Evolutionary conservation across 2,797 vertebrate genomes (phyloP).

Genomic region (Chaetophractus vellerosus): DNA sequence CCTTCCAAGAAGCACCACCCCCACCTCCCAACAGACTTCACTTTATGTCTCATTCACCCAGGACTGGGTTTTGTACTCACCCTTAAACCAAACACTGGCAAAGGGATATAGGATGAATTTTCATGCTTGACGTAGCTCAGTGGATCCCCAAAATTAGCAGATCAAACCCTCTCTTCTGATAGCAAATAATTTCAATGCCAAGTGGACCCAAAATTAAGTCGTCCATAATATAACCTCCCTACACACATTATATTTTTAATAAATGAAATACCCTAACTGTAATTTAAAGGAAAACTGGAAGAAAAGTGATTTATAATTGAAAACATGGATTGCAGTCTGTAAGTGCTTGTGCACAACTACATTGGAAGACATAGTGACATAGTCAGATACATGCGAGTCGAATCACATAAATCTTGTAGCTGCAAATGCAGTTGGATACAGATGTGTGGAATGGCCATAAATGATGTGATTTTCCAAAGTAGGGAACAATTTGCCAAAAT

Average conservation of each 20-base stretch:
- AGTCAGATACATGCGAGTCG: not conserved
- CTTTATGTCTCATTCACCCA: not conserved
- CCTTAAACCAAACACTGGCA: not conserved
- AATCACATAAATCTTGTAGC: not conserved
- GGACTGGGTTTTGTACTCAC: not conserved
- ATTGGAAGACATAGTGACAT: not conserved
- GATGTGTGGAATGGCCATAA: fast-evolving
- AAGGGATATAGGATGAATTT: not conserved
- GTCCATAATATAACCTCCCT: not conserved
- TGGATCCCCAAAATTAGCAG: not conserved
- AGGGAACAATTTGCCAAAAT: not conserved
- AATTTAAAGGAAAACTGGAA: not conserved
- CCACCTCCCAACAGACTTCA: not conserved
- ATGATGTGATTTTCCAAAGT: not conserved
- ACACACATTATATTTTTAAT: not conserved
- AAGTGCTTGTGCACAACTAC: not conserved
- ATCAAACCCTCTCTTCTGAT: not conserved
- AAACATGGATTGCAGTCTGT: fast-evolving
- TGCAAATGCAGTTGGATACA: fast-evolving
- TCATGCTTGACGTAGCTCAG: not conserved
- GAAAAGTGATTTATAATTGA: not conserved
- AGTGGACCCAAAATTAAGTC: not conserved
- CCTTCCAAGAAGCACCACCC: not conserved
- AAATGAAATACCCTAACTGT: not conserved
- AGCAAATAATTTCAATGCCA: conserved; percentile 23